Evolutionary conservation across 2,113 vertebrate species (phyloP).

Genomic region (Typhlomys cinereus): DNA sequence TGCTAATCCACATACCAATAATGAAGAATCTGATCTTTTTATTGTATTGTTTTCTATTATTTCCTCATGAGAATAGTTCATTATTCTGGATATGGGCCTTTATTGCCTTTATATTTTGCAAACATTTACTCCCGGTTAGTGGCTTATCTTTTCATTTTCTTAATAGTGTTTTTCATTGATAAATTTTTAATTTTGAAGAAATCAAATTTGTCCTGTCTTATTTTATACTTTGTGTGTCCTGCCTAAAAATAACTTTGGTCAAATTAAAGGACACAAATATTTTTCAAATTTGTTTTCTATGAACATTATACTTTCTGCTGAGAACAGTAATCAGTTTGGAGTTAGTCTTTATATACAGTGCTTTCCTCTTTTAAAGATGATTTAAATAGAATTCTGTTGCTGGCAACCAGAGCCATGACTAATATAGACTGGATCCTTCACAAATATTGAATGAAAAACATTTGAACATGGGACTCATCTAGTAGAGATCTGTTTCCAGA

Average conservation of each 20-base stretch:
- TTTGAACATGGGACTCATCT: conserved; percentile 42
- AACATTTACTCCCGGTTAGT: conserved; percentile 29
- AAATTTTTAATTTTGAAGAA: conserved; percentile 48
- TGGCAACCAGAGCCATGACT: not conserved
- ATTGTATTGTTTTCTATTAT: conserved; percentile 17
- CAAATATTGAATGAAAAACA: conserved; percentile 27
- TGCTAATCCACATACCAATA: conserved; percentile 8
- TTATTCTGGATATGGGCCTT: not conserved
- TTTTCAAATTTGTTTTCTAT: not conserved
- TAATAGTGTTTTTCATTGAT: conserved; percentile 26
- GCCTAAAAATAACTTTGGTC: not conserved
- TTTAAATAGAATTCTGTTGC: conserved; percentile 22
- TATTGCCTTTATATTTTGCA: conserved; percentile 29
- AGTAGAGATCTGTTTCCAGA: conserved; percentile 37
- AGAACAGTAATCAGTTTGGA: conserved; percentile 16
- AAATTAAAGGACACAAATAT: not conserved
- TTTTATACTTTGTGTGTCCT: not conserved
- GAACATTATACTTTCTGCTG: conserved; percentile 12
- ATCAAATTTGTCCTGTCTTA: conserved; percentile 9
- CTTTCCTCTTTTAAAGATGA: not conserved
- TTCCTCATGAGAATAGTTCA: conserved; percentile 1
- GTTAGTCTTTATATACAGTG: not conserved
- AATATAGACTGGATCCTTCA: not conserved
- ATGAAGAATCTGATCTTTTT: conserved; percentile 12
- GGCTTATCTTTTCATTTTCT: conserved; percentile 43